Conservation (phyloP, 2,888 invertebrate species). For the Crossocerus cetratus region DNA sequence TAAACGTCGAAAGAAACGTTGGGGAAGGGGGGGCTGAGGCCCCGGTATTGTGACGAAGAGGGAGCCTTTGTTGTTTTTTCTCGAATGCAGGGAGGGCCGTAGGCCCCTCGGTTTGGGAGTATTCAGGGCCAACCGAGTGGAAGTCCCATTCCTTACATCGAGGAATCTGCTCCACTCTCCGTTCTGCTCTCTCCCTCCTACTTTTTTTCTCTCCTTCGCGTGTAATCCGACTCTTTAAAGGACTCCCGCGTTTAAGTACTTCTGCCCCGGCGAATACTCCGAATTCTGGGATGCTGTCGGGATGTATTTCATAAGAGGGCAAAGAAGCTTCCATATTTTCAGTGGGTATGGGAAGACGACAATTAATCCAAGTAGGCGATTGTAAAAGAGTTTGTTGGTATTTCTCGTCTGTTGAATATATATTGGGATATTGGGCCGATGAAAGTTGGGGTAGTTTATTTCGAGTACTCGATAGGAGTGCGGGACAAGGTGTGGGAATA, state of each 20-base stretch:
- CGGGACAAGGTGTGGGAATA: slow-evolving; percentile 18
- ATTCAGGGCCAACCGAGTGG: slow-evolving; percentile 71
- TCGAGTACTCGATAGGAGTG: too few relatives aligned
- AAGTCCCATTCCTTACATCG: slow-evolving; percentile 68
- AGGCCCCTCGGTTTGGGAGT: slow-evolving; percentile 62
- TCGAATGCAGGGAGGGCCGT: slow-evolving; percentile 54
- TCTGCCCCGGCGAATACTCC: slow-evolving; percentile 7
- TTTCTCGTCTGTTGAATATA: too few relatives aligned
- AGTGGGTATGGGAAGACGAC: too few relatives aligned
- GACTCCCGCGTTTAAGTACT: slow-evolving; percentile 21
- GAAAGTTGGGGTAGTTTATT: too few relatives aligned
- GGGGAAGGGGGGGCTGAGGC: slow-evolving; percentile 7
- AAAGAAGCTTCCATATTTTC: not conserved
- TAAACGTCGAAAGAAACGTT: not conserved
- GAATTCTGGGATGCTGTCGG: not conserved
- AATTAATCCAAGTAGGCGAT: too few relatives aligned
- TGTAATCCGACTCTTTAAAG: slow-evolving; percentile 62
- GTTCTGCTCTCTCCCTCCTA: slow-evolving; percentile 15
- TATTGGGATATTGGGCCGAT: too few relatives aligned
- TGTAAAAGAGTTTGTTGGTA: too few relatives aligned
- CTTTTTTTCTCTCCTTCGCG: slow-evolving; percentile 19
- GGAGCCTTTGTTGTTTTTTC: slow-evolving; percentile 70
- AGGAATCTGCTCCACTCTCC: slow-evolving; percentile 34
- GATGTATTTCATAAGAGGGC: not conserved
- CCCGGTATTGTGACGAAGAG: slow-evolving; percentile 33